Percentiles rank a stretch among this genome's conserved stretches.
Evolutionary conservation across 2,797 vertebrate species (phyloP).

Genomic region (Agapornis canus): DNA sequence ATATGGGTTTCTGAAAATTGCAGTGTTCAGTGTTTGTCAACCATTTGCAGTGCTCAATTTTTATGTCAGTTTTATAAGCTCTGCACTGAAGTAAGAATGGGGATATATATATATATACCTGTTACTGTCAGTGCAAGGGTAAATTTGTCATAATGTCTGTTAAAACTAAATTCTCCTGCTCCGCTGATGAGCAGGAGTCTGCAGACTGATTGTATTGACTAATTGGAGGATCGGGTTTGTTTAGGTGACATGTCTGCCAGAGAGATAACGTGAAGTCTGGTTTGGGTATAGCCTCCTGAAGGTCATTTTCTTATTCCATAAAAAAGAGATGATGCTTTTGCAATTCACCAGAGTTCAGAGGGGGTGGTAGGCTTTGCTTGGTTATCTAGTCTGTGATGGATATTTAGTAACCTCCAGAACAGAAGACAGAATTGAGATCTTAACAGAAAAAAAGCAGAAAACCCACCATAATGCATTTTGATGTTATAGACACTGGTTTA

Average conservation of each 20-base stretch:
- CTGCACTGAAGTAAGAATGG: neutral
- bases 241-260: neutral
- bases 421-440: neutral
- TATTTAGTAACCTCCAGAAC: neutral
- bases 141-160: neutral
- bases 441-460: neutral
- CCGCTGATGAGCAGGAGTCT: neutral
- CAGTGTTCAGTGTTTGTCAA: neutral
- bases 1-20: neutral
- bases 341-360: neutral
- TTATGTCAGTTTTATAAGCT: neutral
- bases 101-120: too few species aligned
- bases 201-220: neutral
- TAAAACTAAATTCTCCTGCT: neutral
- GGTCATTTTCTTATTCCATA: neutral
- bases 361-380: neutral
- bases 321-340: neutral
- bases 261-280: neutral
- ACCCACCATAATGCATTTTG: accelerated
- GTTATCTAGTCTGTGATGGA: neutral
- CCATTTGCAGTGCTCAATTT: neutral
- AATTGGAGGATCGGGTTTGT: neutral
- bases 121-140: neutral
- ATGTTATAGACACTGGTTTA: neutral
- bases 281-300: neutral